Percentiles rank a stretch among this genome's conserved stretches.
Conservation (phyloP, 64 coral and sea anemone species). For the Montipora sp. region DNA sequence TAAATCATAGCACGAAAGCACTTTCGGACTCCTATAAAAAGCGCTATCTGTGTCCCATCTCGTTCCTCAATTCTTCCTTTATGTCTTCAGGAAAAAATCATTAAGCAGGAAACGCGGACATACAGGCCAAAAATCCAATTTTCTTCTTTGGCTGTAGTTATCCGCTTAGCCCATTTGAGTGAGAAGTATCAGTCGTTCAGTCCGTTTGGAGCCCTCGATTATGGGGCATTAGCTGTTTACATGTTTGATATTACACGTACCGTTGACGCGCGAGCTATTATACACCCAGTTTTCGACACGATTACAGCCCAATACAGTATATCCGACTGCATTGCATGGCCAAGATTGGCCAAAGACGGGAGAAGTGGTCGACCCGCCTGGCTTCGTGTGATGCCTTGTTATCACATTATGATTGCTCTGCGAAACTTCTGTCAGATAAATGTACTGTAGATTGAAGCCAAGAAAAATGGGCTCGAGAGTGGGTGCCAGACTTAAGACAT, state of each 20-base stretch:
- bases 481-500: constrained; percentile 12
- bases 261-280: neutral
- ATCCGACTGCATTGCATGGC: neutral
- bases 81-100: neutral
- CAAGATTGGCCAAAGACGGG: neutral
- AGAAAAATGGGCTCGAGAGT: constrained; percentile 24
- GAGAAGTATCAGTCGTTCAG: neutral
- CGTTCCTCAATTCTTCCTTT: neutral
- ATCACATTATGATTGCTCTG: neutral
- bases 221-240: neutral
- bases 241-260: neutral
- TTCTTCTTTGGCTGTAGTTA: neutral
- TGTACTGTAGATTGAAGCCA: neutral
- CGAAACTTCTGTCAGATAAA: constrained; percentile 9
- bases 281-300: neutral
- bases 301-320: neutral
- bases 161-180: neutral
- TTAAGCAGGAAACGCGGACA: neutral
- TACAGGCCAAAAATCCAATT: constrained; percentile 3
- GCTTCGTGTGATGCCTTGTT: neutral
- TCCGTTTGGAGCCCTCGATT: neutral
- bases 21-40: too few relatives aligned
- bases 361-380: neutral
- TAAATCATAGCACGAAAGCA: too few relatives aligned
- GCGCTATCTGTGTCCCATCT: neutral